Evolutionary conservation across 2,797 vertebrate genomes (phyloP).

Genomic region (Pipistrellus kuhlii): DNA sequence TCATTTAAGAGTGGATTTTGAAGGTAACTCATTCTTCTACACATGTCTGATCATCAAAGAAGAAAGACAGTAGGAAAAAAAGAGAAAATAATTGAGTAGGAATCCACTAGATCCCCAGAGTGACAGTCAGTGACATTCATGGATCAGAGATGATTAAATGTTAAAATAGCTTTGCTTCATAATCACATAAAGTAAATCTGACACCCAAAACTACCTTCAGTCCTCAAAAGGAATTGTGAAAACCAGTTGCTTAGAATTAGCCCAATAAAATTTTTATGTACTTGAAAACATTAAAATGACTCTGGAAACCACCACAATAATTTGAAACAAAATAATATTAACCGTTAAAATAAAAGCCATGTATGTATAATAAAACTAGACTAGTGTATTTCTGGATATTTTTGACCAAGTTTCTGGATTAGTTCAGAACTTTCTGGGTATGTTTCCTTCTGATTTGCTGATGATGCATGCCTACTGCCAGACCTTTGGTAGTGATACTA

Average conservation of each 20-base stretch:
- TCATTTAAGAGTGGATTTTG: neutral
- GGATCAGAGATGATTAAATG: neutral
- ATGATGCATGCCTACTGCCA: neutral
- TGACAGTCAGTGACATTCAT: neutral
- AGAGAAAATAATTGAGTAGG: neutral
- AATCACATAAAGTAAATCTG: slow-evolving; percentile 8
- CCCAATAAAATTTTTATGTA: neutral
- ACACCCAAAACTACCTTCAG: slow-evolving; percentile 29
- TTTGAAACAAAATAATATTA: slow-evolving; percentile 30
- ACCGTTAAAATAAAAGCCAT: neutral
- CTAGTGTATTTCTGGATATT: neutral
- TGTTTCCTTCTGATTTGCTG: neutral
- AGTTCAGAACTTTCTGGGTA: slow-evolving; percentile 18
- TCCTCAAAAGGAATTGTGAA: neutral
- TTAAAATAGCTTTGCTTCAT: neutral
- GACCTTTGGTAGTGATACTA: neutral
- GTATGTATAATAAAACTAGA: neutral
- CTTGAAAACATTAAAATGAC: neutral
- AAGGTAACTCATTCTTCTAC: neutral
- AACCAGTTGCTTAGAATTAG: slow-evolving; percentile 32
- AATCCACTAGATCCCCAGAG: neutral
- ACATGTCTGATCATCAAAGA: neutral
- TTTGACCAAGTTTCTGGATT: neutral
- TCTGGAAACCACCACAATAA: neutral
- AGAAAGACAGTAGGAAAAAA: neutral